Percentiles rank a stretch among this genome's conserved stretches.
Evolutionary conservation across 37 sponge, comb jelly and placozoan genomes (phyloP).

Genomic region (Chondrilla cf. caribensis): DNA sequence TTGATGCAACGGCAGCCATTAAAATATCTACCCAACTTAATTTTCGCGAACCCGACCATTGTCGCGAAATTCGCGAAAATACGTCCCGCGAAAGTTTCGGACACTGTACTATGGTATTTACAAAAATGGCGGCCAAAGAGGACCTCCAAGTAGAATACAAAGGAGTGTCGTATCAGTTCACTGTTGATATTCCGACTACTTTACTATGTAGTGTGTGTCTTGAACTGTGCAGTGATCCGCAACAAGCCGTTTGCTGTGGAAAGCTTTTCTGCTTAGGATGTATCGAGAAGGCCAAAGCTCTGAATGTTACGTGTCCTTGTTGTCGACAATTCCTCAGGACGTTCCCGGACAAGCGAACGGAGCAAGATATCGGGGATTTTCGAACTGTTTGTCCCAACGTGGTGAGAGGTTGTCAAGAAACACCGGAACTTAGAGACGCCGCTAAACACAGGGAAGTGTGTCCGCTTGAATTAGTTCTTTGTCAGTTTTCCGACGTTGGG

Average conservation of each 20-base stretch:
- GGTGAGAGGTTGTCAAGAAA: neutral
- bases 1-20: too few species aligned
- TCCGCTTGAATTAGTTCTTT: neutral
- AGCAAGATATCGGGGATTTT: neutral
- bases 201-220: neutral
- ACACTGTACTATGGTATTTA: too few species aligned
- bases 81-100: too few species aligned
- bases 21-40: too few species aligned
- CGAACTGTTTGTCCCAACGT: neutral
- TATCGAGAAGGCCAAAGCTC: neutral
- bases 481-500: neutral
- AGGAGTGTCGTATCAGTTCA: neutral
- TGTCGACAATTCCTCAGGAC: neutral
- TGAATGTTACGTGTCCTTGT: neutral
- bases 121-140: too few species aligned
- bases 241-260: constrained; percentile 16
- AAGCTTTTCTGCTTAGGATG: neutral
- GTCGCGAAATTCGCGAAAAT: too few species aligned
- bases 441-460: neutral
- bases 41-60: too few species aligned
- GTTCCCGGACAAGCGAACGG: constrained; percentile 3
- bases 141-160: too few species aligned
- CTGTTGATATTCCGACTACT: neutral
- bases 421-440: neutral
- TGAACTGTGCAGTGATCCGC: neutral